Evolutionary conservation across 2,113 vertebrate species (phyloP).

Genomic region (Toxotes chatareus): DNA sequence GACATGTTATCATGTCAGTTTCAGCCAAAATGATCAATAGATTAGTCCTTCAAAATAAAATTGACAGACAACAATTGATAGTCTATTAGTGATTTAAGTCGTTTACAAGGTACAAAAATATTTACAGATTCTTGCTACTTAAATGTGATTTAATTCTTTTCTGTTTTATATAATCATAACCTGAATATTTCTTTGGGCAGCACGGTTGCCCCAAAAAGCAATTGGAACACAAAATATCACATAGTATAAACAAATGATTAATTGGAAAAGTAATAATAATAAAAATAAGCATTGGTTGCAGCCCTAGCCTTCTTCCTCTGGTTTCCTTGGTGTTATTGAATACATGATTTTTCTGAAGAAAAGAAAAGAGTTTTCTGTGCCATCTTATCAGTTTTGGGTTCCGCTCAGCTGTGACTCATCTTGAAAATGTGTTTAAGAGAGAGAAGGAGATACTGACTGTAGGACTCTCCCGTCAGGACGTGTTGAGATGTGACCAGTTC

Average conservation of each 20-base stretch:
- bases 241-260: background rate
- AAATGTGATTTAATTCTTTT: no score
- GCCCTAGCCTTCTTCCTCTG: no score
- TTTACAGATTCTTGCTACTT: no score
- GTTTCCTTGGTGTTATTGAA: background rate
- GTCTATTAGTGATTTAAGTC: no score
- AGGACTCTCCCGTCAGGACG: constrained; percentile 23
- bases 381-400: background rate
- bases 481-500: constrained; percentile 52
- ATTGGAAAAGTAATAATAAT: background rate
- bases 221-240: no score
- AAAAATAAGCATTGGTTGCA: no score
- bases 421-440: background rate
- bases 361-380: background rate
- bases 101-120: no score
- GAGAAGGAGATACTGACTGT: background rate
- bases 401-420: background rate
- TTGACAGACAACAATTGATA: no score
- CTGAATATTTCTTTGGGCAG: no score
- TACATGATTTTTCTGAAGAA: background rate
- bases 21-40: background rate
- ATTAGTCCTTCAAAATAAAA: background rate
- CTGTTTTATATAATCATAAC: no score
- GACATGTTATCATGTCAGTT: no score
- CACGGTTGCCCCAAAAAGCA: no score